These are phyloP conservation scores for Cardiocondyla obscurior DNA, from an alignment of 1,140 invertebrate genomes.

Conservation along the genomic window DNA sequence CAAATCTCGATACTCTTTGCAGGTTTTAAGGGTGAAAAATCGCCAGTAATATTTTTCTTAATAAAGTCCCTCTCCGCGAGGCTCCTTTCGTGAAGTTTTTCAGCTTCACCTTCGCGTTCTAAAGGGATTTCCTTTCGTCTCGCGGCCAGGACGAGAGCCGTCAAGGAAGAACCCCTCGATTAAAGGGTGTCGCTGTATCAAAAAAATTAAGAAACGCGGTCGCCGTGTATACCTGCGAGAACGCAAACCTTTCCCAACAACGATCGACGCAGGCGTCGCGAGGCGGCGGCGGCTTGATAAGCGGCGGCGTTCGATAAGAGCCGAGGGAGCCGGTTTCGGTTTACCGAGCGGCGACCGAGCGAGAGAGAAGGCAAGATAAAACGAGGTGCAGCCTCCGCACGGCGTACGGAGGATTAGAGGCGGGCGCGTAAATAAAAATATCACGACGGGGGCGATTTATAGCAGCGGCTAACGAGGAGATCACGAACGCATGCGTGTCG, in stretches of 20 bases:
- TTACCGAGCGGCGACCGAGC: neutral
- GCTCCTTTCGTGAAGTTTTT: neutral
- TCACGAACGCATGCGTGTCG: neutral
- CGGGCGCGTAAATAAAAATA: slow-evolving; percentile 40
- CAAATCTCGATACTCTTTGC: neutral
- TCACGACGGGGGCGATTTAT: slow-evolving; percentile 41
- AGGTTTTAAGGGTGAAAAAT: neutral
- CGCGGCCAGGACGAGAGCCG: no score
- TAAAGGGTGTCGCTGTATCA: no score
- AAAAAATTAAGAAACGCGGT: neutral
- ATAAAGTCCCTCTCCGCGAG: neutral
- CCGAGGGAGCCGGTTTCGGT: slow-evolving; percentile 11
- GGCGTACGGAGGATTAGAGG: neutral
- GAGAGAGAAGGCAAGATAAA: neutral
- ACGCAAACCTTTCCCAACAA: slow-evolving; percentile 26
- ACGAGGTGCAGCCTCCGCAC: neutral
- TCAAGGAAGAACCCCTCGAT: neutral
- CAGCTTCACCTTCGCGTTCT: neutral
- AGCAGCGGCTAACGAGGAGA: slow-evolving; percentile 17
- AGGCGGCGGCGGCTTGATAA: slow-evolving; percentile 30
- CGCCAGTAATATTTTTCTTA: neutral
- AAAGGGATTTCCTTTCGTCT: neutral
- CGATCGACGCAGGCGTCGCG: slow-evolving; percentile 25
- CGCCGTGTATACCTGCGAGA: neutral
- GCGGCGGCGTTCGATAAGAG: slow-evolving; percentile 30